phyloP scores from a whole-genome alignment of 2,888 invertebrate genomes.

The Rosalia funebris region DNA sequence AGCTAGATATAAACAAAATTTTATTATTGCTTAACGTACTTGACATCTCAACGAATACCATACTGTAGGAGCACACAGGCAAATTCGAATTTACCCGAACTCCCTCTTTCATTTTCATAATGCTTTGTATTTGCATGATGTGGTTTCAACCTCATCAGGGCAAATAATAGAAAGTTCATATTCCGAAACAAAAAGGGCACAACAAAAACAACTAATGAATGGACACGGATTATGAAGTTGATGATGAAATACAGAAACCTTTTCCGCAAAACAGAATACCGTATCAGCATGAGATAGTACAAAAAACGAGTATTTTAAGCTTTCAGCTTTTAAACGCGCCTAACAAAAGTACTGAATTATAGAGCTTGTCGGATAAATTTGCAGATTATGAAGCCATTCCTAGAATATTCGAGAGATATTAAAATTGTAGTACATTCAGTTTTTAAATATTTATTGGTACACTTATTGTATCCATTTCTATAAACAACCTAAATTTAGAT shows the following conservation, averaged over 20 bases:
- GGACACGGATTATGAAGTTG: slow-evolving; percentile 8
- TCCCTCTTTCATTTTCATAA: neutral
- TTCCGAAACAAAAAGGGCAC: slow-evolving; percentile 1
- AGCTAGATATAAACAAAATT: too few species aligned
- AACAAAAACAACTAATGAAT: slow-evolving; percentile 12
- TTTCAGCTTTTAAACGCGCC: slow-evolving; percentile 3
- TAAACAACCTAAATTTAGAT: too few species aligned
- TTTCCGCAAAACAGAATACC: slow-evolving; percentile 13
- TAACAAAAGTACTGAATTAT: slow-evolving; percentile 7
- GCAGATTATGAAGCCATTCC: neutral
- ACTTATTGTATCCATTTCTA: too few species aligned
- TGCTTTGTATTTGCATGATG: neutral
- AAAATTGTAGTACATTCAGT: too few species aligned
- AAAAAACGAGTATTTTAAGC: slow-evolving; percentile 6
- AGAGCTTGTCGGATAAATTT: neutral
- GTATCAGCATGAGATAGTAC: neutral
- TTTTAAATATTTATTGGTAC: too few species aligned
- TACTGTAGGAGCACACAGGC: neutral
- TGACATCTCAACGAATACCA: too few species aligned
- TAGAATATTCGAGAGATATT: too few species aligned
- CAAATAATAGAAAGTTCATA: slow-evolving; percentile 8
- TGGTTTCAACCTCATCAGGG: slow-evolving; percentile 5
- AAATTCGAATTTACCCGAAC: neutral
- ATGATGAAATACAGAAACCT: slow-evolving; percentile 12
- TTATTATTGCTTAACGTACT: too few species aligned